A percentile compares a stretch with the other conserved stretches of the same genome.
Evolutionary conservation across 2,797 vertebrate species (phyloP).

Genomic region (Morus bassanus): DNA sequence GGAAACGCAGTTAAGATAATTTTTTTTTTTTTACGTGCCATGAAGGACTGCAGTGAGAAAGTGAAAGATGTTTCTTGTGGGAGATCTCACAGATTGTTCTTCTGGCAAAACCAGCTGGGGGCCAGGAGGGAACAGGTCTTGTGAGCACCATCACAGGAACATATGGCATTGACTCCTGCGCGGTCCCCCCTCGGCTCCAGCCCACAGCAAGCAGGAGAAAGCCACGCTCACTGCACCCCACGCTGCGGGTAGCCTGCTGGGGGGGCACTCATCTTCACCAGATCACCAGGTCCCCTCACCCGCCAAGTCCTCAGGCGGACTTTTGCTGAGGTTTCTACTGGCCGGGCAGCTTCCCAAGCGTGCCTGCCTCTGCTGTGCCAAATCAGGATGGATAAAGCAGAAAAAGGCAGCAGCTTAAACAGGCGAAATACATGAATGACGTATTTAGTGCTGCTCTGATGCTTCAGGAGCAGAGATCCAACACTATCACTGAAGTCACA

Average conservation of each 20-base stretch:
- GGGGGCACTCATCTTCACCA: neutral
- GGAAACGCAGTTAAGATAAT: neutral
- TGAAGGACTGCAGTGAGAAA: constrained; percentile 49
- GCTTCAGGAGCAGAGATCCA: neutral
- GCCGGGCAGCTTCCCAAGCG: neutral
- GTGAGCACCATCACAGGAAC: neutral
- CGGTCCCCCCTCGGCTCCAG: neutral
- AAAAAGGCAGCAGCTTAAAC: neutral
- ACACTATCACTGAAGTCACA: neutral
- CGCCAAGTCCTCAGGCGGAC: neutral
- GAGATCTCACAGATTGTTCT: constrained; percentile 25
- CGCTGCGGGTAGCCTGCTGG: rapidly evolving
- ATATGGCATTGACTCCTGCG: rapidly evolving
- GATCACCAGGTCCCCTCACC: neutral
- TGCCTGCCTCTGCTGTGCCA: neutral
- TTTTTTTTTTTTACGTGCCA: too few species aligned
- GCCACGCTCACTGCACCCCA: neutral
- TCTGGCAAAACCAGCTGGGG: neutral
- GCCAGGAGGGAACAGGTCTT: neutral
- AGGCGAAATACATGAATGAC: rapidly evolving
- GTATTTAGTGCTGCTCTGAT: neutral
- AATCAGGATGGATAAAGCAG: too few species aligned
- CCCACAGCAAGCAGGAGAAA: neutral
- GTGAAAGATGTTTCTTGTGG: constrained; percentile 37
- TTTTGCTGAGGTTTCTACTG: neutral